Evolutionary conservation across 2,113 vertebrate species (phyloP), one percentile per base, ranked within the genome.

Genomic region (Prionailurus bengalensis): DNA sequence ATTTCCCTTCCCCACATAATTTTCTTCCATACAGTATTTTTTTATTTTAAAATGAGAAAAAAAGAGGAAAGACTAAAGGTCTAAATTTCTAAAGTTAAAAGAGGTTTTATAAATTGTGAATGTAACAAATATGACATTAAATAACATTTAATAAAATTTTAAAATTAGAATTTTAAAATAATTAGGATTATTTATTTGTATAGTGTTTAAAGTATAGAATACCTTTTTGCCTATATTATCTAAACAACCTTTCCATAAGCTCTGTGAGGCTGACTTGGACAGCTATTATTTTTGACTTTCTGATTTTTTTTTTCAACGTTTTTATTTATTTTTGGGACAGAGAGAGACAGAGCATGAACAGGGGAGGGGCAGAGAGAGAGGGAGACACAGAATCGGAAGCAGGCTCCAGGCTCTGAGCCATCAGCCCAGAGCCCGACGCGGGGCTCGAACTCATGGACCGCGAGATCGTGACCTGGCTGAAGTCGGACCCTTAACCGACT

Each of bases 161-260:
- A 45, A 76, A 96, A 96, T 63, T 76, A 45, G 17, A 89, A 70
- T 83, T 78, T 88, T 48, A 70, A 95, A 92, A 36, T 53, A 78
- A 63, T 8, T 8, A 1, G 10, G 14, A 36, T n/a, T 53, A n/a
- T 92, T 16, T 39, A 84, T 93, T 84, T 78, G 14, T 53, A 29
- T 76, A 61, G 78, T 61, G 27, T 70, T 78, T 25, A 7, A 8
- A 29, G 10, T 63, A 39, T 65, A 45, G 55, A 84, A 63, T 78
- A 45, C 1, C 2, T 16, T 71, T 83, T 74, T 66, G 66, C 7
- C 17, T 91, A 48, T 5, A 17, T 74, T 94, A 55, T 55, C 53
- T 80, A 70, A 84, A 48, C 23, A 73, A 13, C 6, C 53, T 73
- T 71, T 36, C 31, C 4, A 17, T 91, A 90, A 91, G 58, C n/a